These are phyloP conservation scores for Falco concolor DNA, from an alignment of 2,797 vertebrate genomes.

Conservation along the genomic window DNA sequence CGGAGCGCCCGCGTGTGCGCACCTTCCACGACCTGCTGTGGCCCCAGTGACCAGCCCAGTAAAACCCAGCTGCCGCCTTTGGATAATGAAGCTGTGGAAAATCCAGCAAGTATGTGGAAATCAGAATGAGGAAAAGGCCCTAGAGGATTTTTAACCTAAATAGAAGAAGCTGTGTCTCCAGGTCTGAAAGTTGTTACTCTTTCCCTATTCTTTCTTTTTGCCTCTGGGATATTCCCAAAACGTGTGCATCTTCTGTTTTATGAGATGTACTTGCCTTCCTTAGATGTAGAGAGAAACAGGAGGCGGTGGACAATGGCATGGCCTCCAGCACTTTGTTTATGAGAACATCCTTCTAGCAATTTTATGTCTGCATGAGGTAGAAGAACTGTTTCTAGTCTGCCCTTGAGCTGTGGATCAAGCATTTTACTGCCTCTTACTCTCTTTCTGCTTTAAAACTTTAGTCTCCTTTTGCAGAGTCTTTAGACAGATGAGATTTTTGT, in stretches of 20 bases:
- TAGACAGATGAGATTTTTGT: neutral
- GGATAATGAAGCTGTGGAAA: conserved; percentile 39
- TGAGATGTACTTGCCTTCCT: conserved; percentile 49
- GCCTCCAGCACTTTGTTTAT: conserved; percentile 69
- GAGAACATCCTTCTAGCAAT: conserved; percentile 61
- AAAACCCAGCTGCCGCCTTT: conserved; percentile 20
- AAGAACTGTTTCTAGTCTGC: conserved; percentile 44
- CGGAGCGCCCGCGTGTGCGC: neutral
- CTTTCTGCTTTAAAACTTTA: conserved; percentile 8
- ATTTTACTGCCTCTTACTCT: conserved; percentile 13
- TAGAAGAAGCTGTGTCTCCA: conserved; percentile 34
- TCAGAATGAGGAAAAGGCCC: conserved; percentile 2
- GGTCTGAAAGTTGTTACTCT: conserved; percentile 43
- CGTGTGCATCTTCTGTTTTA: conserved; percentile 43
- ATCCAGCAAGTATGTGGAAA: conserved; percentile 23
- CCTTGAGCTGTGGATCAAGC: conserved; percentile 66
- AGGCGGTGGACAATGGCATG: conserved; percentile 41
- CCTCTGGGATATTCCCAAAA: conserved; percentile 63
- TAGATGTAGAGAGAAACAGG: conserved; percentile 50
- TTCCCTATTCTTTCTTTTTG: conserved; percentile 47
- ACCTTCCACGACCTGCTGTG: neutral
- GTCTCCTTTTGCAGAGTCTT: conserved; percentile 12
- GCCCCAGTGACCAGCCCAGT: conserved; percentile 16
- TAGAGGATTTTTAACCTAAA: conserved; percentile 67
- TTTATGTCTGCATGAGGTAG: conserved; percentile 50